Evolutionary conservation across 2,113 vertebrate species (phyloP).

Genomic region (Pithys albifrons): DNA sequence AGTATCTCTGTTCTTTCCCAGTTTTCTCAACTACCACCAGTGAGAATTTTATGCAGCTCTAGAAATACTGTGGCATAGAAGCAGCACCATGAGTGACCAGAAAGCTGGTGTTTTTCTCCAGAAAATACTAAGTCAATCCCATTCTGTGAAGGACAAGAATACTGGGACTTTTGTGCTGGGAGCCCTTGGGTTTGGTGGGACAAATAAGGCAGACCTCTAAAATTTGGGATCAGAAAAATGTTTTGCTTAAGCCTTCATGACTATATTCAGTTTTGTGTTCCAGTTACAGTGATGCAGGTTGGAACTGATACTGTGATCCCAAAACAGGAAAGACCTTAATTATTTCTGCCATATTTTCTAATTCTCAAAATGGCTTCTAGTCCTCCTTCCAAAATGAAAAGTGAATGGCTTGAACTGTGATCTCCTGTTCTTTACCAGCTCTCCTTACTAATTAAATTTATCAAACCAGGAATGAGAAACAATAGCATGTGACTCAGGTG

Average conservation of each 20-base stretch:
- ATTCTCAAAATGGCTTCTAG: not conserved
- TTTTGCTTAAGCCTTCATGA: not conserved
- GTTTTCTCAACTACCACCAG: not conserved
- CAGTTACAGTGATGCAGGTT: not conserved
- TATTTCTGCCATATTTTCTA: not conserved
- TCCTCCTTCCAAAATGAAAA: not conserved
- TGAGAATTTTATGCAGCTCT: not conserved
- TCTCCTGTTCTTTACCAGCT: not conserved
- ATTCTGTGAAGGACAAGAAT: not conserved
- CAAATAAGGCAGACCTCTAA: not conserved
- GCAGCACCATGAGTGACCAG: not conserved
- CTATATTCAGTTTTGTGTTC: not conserved
- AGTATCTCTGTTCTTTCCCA: not conserved
- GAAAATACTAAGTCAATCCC: not conserved
- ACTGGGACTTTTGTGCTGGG: not conserved
- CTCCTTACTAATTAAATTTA: not conserved
- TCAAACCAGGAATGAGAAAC: not conserved
- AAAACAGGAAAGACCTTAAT: not conserved
- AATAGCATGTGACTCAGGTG: not conserved
- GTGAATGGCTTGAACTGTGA: not conserved
- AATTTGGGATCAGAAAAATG: not conserved
- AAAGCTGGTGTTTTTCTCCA: not conserved
- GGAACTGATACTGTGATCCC: not conserved
- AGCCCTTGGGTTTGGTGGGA: not conserved
- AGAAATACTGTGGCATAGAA: not conserved